Percentiles rank a stretch among this genome's conserved stretches.
These are phyloP conservation scores for Paramormyrops kingsleyae DNA, from an alignment of 2,113 vertebrate species.

Conservation along the genomic window DNA sequence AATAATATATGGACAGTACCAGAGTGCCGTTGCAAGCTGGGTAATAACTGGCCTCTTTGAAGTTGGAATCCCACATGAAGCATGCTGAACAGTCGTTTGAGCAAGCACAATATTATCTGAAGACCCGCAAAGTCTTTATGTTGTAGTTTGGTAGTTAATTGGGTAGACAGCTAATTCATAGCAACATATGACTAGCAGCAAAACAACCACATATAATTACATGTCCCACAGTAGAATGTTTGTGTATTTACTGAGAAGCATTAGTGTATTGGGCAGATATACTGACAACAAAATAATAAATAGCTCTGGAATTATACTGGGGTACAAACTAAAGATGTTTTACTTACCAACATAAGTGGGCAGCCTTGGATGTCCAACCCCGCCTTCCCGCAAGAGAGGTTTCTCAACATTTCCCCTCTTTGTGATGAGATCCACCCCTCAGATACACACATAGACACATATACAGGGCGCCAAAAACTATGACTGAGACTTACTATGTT, in stretches of 20 bases:
- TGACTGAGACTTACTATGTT: neutral
- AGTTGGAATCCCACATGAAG: neutral
- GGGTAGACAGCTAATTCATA: neutral
- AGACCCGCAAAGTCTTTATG: neutral
- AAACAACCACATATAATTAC: neutral
- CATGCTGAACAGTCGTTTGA: neutral
- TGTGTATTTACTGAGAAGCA: neutral
- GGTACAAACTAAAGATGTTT: neutral
- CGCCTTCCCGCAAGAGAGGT: neutral
- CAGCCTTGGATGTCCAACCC: neutral
- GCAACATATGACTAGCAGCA: neutral
- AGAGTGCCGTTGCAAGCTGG: neutral
- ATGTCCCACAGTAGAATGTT: too few relatives aligned
- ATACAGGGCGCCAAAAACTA: neutral
- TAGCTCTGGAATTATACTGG: neutral
- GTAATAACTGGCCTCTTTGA: neutral
- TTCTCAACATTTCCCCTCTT: neutral
- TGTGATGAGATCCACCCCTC: neutral
- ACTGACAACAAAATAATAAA: neutral
- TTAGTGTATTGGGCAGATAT: neutral
- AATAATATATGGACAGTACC: neutral
- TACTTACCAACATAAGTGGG: neutral
- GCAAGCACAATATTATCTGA: neutral
- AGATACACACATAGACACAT: neutral
- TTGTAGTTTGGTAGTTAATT: neutral